These are phyloP conservation scores for Carterocephalus palaemon DNA, from an alignment of 2,888 invertebrate species.

Conservation along the genomic window DNA sequence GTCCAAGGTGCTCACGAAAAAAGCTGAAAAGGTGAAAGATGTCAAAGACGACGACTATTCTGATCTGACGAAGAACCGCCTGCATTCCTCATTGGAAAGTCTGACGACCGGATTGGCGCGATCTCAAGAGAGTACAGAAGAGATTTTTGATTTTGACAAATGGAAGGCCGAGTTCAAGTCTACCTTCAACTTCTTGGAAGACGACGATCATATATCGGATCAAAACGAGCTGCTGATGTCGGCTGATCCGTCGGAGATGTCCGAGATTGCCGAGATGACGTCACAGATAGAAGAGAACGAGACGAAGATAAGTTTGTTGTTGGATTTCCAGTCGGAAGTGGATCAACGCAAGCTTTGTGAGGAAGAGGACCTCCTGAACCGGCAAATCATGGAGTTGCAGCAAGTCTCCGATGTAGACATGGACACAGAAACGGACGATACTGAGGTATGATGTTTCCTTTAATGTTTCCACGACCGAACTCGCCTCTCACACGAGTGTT, in stretches of 20 bases:
- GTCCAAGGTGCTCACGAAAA: constrained; percentile 53
- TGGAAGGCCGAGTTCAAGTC: constrained; percentile 68
- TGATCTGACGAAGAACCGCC: constrained; percentile 61
- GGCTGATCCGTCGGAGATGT: constrained; percentile 72
- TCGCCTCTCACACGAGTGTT: neutral
- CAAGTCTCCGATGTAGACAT: constrained; percentile 85
- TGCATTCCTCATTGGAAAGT: constrained; percentile 70
- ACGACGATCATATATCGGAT: constrained; percentile 63
- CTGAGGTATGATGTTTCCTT: constrained; percentile 64
- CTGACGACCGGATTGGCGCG: constrained; percentile 61
- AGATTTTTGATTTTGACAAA: constrained; percentile 67
- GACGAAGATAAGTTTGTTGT: constrained; percentile 78
- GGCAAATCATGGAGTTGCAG: constrained; percentile 86
- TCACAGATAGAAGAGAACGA: constrained; percentile 76
- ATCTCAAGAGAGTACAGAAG: constrained; percentile 67
- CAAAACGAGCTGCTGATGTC: constrained; percentile 64
- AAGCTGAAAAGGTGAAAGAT: constrained; percentile 54
- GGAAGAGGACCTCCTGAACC: constrained; percentile 86
- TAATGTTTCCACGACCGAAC: neutral
- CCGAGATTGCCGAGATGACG: constrained; percentile 74
- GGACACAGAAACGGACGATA: constrained; percentile 90
- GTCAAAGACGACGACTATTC: constrained; percentile 43
- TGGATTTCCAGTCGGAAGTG: constrained; percentile 83
- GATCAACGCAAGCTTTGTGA: constrained; percentile 86
- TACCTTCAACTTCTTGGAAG: constrained; percentile 65